Percentiles rank a stretch among this genome's conserved stretches.
These are phyloP conservation scores for Heliocidaris erythrogramma DNA, from an alignment of 35 echinoderm and acorn worm genomes.

Conservation along the genomic window DNA sequence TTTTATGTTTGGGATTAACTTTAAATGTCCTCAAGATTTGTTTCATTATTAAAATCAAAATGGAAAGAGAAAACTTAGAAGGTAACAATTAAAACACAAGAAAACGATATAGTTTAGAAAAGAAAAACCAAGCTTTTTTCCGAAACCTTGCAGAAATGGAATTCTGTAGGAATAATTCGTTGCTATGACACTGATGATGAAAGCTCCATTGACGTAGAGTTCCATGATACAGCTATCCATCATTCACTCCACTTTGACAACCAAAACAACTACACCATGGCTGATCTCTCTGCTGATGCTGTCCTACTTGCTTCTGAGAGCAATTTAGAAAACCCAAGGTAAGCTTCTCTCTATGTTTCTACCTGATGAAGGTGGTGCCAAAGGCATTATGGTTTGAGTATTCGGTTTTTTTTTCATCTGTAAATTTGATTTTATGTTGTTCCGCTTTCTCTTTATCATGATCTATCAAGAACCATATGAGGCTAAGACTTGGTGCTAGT, in stretches of 20 bases:
- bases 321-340: conserved; percentile 73
- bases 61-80: neutral
- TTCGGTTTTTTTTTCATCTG: no score
- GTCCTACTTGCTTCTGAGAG: conserved; percentile 82
- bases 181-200: conserved; percentile 95
- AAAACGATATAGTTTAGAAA: neutral
- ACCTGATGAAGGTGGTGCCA: no score
- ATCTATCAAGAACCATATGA: no score
- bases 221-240: conserved; percentile 94
- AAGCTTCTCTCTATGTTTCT: neutral
- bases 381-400: no score
- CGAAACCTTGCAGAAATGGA: conserved; percentile 83
- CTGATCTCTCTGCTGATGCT: conserved; percentile 73
- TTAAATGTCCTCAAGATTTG: no score
- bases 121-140: no score
- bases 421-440: no score
- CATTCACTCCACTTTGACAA: conserved; percentile 97
- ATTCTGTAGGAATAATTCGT: conserved; percentile 79
- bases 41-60: neutral
- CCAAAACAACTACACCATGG: conserved; percentile 87
- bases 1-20: no score
- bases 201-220: conserved; percentile 95
- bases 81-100: neutral
- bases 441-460: no score
- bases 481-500: no score